Conservation (phyloP, 2,113 vertebrate genomes). For the Maylandia zebra region DNA sequence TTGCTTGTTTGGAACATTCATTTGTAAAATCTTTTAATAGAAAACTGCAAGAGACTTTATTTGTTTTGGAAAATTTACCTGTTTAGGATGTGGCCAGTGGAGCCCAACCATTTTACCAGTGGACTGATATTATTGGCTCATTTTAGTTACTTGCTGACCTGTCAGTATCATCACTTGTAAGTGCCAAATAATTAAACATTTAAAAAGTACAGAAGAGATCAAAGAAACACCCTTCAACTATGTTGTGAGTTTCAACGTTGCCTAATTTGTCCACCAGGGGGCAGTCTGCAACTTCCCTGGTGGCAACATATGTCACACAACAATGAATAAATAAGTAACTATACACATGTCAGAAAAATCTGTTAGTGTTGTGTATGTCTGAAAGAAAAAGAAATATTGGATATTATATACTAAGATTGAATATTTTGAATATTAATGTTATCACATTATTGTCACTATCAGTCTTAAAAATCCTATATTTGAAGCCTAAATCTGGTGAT, state of each 20-base stretch:
- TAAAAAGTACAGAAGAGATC: background rate
- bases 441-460: background rate
- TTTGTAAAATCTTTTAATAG: background rate
- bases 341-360: background rate
- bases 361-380: background rate
- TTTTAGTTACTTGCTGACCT: background rate
- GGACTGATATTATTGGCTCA: background rate
- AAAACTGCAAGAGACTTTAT: background rate
- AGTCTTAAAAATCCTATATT: background rate
- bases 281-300: background rate
- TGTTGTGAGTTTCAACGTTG: background rate
- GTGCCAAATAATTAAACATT: rapidly evolving
- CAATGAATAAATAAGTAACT: background rate
- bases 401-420: background rate
- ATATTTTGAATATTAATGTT: background rate
- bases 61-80: background rate
- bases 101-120: background rate
- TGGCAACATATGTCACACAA: background rate
- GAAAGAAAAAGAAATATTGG: background rate
- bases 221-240: background rate
- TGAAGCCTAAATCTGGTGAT: background rate
- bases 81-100: background rate
- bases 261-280: background rate
- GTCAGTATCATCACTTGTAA: background rate
- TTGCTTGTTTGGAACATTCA: background rate